Evolutionary conservation across 2,113 vertebrate species (phyloP).

Genomic region (Rousettus leschenaultii): DNA sequence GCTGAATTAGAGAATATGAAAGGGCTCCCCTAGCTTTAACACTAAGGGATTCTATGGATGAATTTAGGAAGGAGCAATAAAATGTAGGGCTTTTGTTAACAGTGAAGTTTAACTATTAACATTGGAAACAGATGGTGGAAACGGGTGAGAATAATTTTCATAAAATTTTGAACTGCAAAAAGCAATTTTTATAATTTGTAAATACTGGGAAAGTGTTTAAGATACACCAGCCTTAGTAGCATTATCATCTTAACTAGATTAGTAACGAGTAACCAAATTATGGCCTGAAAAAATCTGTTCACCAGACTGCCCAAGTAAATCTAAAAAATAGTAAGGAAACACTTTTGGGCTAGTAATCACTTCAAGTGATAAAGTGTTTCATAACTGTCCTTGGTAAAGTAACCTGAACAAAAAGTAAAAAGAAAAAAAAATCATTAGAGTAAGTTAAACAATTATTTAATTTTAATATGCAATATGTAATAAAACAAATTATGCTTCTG

Average conservation of each 20-base stretch:
- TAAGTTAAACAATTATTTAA: constrained; percentile 22
- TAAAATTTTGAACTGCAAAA: background rate
- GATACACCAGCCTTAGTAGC: background rate
- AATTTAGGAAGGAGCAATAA: background rate
- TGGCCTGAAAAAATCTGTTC: background rate
- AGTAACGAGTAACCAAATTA: background rate
- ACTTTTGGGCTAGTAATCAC: background rate
- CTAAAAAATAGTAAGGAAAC: background rate
- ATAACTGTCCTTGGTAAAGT: background rate
- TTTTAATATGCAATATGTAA: background rate
- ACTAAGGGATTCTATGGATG: background rate
- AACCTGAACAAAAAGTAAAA: constrained; percentile 30
- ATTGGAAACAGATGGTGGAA: background rate
- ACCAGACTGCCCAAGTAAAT: background rate
- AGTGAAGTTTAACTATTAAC: background rate
- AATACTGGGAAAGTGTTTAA: background rate
- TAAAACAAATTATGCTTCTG: constrained; percentile 24
- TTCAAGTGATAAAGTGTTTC: background rate
- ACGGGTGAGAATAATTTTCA: background rate
- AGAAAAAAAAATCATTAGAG: background rate
- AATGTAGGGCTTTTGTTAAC: background rate
- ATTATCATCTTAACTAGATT: background rate
- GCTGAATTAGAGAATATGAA: constrained; percentile 2
- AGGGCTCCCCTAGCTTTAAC: background rate
- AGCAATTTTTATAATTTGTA: background rate